phyloP scores from a whole-genome alignment of 37 sponge, comb jelly and placozoan species.

The Theonella swinhoei region DNA sequence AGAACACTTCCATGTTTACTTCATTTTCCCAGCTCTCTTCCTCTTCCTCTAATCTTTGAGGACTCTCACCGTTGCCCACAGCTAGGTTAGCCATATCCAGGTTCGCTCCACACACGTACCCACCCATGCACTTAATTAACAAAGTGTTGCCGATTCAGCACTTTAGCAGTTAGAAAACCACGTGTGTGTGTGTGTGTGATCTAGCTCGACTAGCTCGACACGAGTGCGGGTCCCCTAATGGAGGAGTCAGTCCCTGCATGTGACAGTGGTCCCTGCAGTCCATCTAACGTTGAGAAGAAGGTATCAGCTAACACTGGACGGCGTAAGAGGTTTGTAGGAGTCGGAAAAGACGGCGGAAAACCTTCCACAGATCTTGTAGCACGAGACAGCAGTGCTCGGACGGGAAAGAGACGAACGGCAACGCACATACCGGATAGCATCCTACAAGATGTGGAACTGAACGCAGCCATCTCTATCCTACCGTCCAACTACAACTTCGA shows the following conservation, averaged over 20 bases:
- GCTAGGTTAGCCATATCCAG: neutral
- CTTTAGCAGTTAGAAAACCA: too few species aligned
- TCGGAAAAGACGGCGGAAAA: neutral
- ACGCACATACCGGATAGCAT: conserved; percentile 78
- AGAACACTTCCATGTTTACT: conserved; percentile 11
- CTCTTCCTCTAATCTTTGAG: neutral
- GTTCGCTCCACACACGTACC: neutral
- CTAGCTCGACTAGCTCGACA: too few species aligned
- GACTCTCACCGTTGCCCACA: neutral
- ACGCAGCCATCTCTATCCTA: conserved; percentile 69
- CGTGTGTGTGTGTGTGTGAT: too few species aligned
- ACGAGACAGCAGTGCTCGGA: neutral
- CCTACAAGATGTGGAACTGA: conserved; percentile 65
- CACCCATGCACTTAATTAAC: too few species aligned
- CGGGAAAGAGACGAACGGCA: conserved; percentile 47
- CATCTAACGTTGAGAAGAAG: too few species aligned
- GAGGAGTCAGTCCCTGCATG: too few species aligned
- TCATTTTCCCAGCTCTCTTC: neutral
- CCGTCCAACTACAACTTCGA: conserved; percentile 98
- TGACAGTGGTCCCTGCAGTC: too few species aligned
- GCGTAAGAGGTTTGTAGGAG: conserved; percentile 29
- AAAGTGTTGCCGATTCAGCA: neutral
- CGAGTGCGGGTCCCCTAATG: too few species aligned
- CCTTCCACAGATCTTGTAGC: conserved; percentile 4
- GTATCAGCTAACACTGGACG: too few species aligned